Evolutionary conservation across 2,113 vertebrate genomes (phyloP), one percentile per base, ranked within the genome.

Genomic region (Trematocara unimaculatum): DNA sequence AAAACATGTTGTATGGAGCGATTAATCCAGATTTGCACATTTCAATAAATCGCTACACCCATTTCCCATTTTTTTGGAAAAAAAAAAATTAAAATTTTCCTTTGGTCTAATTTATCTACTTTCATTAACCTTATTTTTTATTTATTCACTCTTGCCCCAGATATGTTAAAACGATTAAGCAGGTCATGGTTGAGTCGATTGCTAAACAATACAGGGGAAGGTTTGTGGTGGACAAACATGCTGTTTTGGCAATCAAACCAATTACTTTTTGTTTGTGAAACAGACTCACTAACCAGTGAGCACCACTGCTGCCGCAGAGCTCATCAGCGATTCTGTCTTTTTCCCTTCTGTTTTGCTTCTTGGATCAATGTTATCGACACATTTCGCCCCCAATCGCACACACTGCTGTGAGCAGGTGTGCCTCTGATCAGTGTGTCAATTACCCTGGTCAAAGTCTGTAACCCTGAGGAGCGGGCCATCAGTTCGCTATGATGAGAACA

Each of bases 301-400:
- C 45, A 15, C 54, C 10, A 4, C 54, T 51, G 72, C 23, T 77
- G 72, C 72, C 10, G 3, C 72, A 51, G 26, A 2, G 53, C 86
- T 81, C 54, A 82, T 88, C 55, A 54, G 15, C 60, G 7, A 58
- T 60, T 84, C 53, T 40, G 1, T 35, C 42, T 78, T 80, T 81
- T 17, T 18, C 23, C 31, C 26, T 23, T 23, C 79, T 14, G 35
- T 80, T 81, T 78, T 74, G 82, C 83, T 74, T 58, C 58, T 62
- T 5, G 13, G 35, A 94, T 93, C 89, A 29, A 91, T 93, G 88
- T 89, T 87, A 88, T 94, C 4, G 87, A 90, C 88, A 86, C 14
- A 31, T 81, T 77, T 51, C 3, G 18, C 17, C 49, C 29, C 72
- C 38, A 5, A 0, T 8, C 49, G 8, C 7, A 3, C 15, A 51